phyloP scores from a whole-genome alignment of 37 sponge, comb jelly and placozoan species.

The Geodia barretti region DNA sequence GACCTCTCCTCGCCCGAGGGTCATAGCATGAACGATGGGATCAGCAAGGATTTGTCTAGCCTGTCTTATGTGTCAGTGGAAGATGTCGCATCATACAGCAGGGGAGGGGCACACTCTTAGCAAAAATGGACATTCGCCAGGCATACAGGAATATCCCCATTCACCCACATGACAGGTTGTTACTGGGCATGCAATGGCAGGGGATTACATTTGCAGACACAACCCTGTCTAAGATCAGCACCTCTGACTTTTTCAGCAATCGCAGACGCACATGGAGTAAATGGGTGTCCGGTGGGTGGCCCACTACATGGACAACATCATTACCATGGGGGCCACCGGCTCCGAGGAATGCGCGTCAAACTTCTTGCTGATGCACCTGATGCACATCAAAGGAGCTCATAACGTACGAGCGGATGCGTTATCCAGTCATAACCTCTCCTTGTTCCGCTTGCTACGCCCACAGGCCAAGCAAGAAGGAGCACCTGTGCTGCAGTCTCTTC shows the following conservation, averaged over 20 bases:
- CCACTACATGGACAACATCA: too few relatives aligned
- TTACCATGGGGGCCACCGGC: too few relatives aligned
- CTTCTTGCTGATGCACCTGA: too few relatives aligned
- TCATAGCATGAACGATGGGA: conserved; percentile 1
- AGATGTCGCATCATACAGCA: not conserved
- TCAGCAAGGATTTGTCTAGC: not conserved
- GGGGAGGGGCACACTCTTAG: conserved; percentile 8
- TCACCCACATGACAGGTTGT: conserved; percentile 1
- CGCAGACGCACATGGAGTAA: conserved; percentile 24
- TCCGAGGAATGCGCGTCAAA: too few relatives aligned
- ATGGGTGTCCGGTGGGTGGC: too few relatives aligned
- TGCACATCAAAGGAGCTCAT: too few relatives aligned
- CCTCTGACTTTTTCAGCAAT: not conserved
- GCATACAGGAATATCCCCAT: conserved; percentile 8
- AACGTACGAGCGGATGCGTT: too few relatives aligned
- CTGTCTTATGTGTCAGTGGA: not conserved
- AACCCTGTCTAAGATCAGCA: conserved; percentile 9
- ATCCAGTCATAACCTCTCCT: too few relatives aligned
- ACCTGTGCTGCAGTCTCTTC: too few relatives aligned
- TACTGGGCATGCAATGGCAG: conserved; percentile 16
- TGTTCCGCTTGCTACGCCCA: too few relatives aligned
- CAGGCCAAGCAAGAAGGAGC: too few relatives aligned
- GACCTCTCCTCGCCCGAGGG: conserved; percentile 16
- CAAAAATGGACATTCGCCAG: conserved; percentile 4
- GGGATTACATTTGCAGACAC: not conserved